Conservation (phyloP, 2,888 invertebrate genomes). For the Camponotus fellah region DNA sequence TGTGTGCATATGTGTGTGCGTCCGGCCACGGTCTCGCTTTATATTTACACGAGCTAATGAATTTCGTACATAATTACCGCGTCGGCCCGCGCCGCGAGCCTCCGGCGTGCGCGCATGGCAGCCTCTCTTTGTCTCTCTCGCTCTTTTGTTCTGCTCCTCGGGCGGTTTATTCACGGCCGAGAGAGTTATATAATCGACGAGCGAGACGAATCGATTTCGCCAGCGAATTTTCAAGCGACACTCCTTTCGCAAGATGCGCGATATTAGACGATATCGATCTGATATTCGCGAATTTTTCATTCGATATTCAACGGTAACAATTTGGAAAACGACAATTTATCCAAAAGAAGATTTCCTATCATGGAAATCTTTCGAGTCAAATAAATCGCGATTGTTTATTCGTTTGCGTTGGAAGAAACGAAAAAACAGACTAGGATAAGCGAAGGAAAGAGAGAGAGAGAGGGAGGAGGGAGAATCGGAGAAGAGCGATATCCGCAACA, state of each 20-base stretch:
- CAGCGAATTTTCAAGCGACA: background rate
- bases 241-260: background rate
- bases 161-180: constrained; percentile 35
- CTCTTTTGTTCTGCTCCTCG: constrained; percentile 17
- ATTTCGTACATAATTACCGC: constrained; percentile 80
- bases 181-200: constrained; percentile 24
- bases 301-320: background rate
- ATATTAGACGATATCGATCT: background rate
- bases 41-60: constrained; percentile 81
- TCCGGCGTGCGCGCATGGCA: constrained; percentile 34
- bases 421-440: background rate
- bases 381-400: background rate
- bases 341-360: background rate
- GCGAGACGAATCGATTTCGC: constrained; percentile 7
- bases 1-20: no score
- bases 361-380: background rate
- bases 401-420: background rate
- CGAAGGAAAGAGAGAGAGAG: background rate
- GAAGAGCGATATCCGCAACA: constrained; percentile 39
- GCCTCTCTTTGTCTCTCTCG: background rate
- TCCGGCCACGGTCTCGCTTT: constrained; percentile 44
- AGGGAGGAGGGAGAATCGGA: background rate
- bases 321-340: background rate
- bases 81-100: constrained; percentile 43
- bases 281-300: background rate